Percentiles rank a stretch among this genome's conserved stretches.
Evolutionary conservation across 2,797 vertebrate genomes (phyloP).

Genomic region (Eptatretus atami): DNA sequence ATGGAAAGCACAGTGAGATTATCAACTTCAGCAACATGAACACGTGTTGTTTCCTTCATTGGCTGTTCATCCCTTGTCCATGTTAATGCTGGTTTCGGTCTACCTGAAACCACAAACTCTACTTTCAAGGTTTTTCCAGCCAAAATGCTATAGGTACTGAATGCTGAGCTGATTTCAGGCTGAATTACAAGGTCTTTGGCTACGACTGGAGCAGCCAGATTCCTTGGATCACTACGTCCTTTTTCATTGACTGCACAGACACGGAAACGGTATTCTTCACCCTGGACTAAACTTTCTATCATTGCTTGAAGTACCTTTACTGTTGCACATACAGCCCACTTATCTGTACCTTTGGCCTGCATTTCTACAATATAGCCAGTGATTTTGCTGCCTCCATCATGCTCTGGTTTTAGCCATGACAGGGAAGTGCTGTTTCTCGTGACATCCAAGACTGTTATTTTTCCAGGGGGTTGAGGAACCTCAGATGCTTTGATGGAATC

Average conservation of each 20-base stretch:
- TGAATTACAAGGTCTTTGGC: constrained; percentile 81
- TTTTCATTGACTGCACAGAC: constrained; percentile 85
- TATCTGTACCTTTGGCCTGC: constrained; percentile 59
- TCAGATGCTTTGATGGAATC: constrained; percentile 83
- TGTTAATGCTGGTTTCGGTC: constrained; percentile 50
- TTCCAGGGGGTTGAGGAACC: constrained; percentile 74
- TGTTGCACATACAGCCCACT: constrained; percentile 58
- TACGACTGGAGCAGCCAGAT: constrained; percentile 57
- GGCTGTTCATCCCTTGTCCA: constrained; percentile 62
- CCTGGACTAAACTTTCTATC: constrained; percentile 48
- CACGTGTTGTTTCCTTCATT: constrained; percentile 61
- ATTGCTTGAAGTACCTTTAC: constrained; percentile 59
- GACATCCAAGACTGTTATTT: constrained; percentile 57
- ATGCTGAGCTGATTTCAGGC: constrained; percentile 58
- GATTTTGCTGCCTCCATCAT: constrained; percentile 88
- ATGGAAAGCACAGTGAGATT: constrained; percentile 42
- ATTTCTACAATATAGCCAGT: constrained; percentile 76
- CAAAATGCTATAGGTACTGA: constrained; percentile 58
- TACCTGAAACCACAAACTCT: constrained; percentile 57
- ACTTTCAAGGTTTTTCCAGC: constrained; percentile 60
- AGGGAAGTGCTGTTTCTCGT: constrained; percentile 73
- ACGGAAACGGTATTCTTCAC: constrained; percentile 76
- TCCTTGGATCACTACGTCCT: constrained; percentile 72
- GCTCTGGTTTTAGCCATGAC: constrained; percentile 73
- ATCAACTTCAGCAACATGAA: constrained; percentile 35